These are phyloP conservation scores for Rhineura floridana DNA, from an alignment of 2,113 vertebrate species.

Conservation along the genomic window DNA sequence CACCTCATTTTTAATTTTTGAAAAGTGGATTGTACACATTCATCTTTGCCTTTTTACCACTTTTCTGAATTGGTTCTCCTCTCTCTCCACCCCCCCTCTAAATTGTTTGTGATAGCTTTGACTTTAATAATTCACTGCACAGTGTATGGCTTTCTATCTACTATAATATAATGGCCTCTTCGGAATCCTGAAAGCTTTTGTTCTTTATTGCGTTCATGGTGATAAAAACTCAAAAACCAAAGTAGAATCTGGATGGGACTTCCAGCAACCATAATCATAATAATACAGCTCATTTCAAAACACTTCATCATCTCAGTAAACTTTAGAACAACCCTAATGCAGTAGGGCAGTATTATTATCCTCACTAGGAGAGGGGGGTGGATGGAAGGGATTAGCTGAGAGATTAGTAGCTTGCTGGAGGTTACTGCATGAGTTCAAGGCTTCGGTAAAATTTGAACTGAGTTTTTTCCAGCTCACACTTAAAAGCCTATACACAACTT, in stretches of 20 bases:
- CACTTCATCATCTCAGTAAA: not conserved
- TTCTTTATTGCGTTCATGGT: not conserved
- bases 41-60: not conserved
- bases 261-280: not conserved
- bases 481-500: not conserved
- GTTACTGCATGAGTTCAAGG: not conserved
- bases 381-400: not conserved
- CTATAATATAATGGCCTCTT: not conserved
- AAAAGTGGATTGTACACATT: not conserved
- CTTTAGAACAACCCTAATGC: not conserved
- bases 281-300: not conserved
- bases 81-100: fast-evolving
- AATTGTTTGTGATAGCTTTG: not conserved
- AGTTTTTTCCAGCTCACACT: not conserved
- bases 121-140: not conserved
- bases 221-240: not conserved
- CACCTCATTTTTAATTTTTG: not conserved
- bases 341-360: not conserved
- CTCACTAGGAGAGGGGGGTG: not conserved
- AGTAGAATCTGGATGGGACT: not conserved
- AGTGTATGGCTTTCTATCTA: not conserved
- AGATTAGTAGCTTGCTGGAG: not conserved
- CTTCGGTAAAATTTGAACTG: not conserved
- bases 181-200: not conserved
- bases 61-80: not conserved